Conservation (phyloP, 1,140 invertebrate genomes). For the Nasonia vitripennis region DNA sequence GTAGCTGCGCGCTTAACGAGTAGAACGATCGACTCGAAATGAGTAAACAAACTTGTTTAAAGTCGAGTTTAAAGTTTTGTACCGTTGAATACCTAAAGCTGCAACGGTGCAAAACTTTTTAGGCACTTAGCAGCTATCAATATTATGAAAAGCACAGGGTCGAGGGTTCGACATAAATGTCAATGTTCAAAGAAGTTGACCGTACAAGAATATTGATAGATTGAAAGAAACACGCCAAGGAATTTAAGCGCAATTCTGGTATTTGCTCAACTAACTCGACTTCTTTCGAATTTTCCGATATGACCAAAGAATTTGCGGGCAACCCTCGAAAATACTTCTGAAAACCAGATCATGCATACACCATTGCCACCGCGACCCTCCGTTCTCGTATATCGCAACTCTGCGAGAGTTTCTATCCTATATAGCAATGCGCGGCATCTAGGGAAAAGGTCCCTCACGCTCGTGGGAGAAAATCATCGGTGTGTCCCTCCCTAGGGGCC, state of each 20-base stretch:
- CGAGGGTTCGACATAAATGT: background rate
- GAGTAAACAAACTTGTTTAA: too few species aligned
- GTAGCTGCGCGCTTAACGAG: too few species aligned
- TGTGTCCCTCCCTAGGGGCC: constrained; percentile 46
- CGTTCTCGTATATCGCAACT: background rate
- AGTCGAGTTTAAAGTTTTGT: too few species aligned
- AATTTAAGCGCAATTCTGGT: background rate
- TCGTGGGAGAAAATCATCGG: constrained; percentile 1
- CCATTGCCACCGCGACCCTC: background rate
- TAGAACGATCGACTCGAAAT: too few species aligned
- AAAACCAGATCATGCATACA: background rate
- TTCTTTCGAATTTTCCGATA: background rate
- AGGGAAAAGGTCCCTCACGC: background rate
- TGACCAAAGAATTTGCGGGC: background rate
- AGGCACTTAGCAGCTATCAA: too few species aligned
- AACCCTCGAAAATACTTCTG: background rate
- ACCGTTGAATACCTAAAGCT: too few species aligned
- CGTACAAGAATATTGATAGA: background rate
- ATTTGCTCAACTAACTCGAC: background rate
- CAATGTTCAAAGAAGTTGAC: background rate
- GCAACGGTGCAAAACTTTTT: too few species aligned
- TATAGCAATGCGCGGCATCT: background rate
- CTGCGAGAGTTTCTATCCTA: background rate
- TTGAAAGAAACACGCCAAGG: background rate
- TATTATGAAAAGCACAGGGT: too few species aligned